Conservation (phyloP, 1,140 invertebrate genomes). For the Drosophila orena region DNA sequence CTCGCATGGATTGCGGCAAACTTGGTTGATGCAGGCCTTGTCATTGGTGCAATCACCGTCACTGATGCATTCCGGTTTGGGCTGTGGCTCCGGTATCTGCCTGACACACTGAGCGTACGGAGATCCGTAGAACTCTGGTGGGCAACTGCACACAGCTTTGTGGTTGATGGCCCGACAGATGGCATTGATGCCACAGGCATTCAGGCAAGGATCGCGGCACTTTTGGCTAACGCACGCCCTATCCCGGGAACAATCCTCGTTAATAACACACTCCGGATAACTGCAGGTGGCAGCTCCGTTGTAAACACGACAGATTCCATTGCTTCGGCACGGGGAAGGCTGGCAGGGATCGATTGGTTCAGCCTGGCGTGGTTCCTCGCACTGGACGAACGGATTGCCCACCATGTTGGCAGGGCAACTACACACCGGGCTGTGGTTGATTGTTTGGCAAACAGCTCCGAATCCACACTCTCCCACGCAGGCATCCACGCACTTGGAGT, state of each 20-base stretch:
- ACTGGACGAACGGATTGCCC: conserved; percentile 93
- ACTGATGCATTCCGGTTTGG: conserved; percentile 91
- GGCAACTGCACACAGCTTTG: conserved; percentile 92
- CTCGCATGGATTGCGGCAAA: conserved; percentile 92
- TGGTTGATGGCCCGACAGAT: conserved; percentile 93
- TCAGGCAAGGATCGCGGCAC: conserved; percentile 92
- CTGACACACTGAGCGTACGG: conserved; percentile 90
- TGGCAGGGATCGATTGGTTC: conserved; percentile 89
- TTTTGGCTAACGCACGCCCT: conserved; percentile 92
- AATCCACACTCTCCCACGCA: conserved; percentile 89
- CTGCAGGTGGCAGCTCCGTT: conserved; percentile 89
- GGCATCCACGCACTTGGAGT: conserved; percentile 92
- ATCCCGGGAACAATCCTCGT: conserved; percentile 92
- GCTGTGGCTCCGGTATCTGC: conserved; percentile 85
- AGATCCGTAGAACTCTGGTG: conserved; percentile 92
- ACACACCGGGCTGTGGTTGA: conserved; percentile 92
- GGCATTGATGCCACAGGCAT: conserved; percentile 93
- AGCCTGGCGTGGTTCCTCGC: conserved; percentile 83
- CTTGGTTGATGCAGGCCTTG: conserved; percentile 92
- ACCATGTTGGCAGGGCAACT: conserved; percentile 86
- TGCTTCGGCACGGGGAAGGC: conserved; percentile 91
- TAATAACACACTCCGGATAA: conserved; percentile 94
- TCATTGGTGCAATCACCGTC: conserved; percentile 94
- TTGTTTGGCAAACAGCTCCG: conserved; percentile 87
- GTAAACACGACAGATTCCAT: conserved; percentile 91